Base-by-base conservation (phyloP, 2,113 vertebrate genomes). In the Sciurus niger region DNA sequence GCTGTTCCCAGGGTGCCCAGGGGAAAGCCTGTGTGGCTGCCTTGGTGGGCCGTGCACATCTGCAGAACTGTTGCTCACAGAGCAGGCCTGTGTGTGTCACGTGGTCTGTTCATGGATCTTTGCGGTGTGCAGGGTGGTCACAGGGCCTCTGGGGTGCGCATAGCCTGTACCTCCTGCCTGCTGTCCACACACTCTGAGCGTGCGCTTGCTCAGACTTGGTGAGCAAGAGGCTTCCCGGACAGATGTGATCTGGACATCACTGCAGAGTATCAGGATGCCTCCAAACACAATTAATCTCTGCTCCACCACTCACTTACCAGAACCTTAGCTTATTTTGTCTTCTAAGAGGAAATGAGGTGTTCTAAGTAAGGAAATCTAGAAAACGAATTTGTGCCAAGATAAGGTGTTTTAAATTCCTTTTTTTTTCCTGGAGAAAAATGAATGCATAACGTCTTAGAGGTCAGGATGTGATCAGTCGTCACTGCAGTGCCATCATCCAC, bases 371-470 rank as follows among this genome's bases (percentile, higher is more conserved):
- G 43, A 84, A 77, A 22, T n/a, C 48, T 48, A 83, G 76, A 93
- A 90, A 97, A 74, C 68, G 79, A 80, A 84, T 79, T 46, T 72
- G 72, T 89, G 5, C 51, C 8, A 20, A 0, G 25, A n/a, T 84
- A 60, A 68, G 80, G 80, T 78, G n/a, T 60, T 94, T 48, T 78
- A 91, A 79, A 53, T 90, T 84, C 30, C 60, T 88, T 63, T 93
- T 88, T 87, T 84, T 90, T 68, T 65, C 84, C 18, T 22, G 24
- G 43, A 76, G 48, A 84, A 79, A 93, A 91, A 51, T 82, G n/a
- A 65, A 74, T 74, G 6, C 37, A 12, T 77, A 53, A 55, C 34
- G 32, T 77, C 48, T 80, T 78, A 28, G 76, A 84, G 32, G n/a
- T 72, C 30, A 6, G 20, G 89, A 58, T 67, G 55, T 18, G 58